Base-by-base conservation (phyloP, 1,140 invertebrate species). In the Aphis craccivora region DNA sequence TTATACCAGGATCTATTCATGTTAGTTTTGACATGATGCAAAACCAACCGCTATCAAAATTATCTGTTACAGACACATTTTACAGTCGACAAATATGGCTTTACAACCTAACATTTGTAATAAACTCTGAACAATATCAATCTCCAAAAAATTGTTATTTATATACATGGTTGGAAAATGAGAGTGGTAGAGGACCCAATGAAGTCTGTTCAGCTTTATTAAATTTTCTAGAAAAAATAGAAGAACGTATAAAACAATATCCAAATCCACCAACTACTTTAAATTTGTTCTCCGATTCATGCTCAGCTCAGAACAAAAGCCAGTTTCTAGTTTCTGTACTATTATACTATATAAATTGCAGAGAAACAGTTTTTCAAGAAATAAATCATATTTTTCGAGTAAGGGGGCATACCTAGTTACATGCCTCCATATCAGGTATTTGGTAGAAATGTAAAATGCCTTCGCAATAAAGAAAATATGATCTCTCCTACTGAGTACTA, bases 31-130 rank as follows among this genome's bases (percentile, higher is more conserved):
- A 94, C 53, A 93, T 94, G 92, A 91, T 94, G 84, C 93, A 94
- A 84, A 93, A 93, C n/a, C 93, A 94, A 83, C 93, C 91, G 18
- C 89, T 94, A 23, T 93, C 93, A 7, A 94, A 94, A 91, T 83
- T 93, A 22, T 67, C 91, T 48, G 90, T 94, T 48, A 76, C 81
- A n/a, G 94, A 48, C 5, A 48, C 48, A 43, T 94, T 91, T 94
- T 95, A 95, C 87, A 94, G 93, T n/a, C 51, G 94, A n/a, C 95
- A 95, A 93, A 89, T 95, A 20, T 94, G 94, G 93, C 93, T 95
- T 35, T 95, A 94, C 76, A 95, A 95, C 93, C 95, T 95, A 89
- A 94, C 94, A 22, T 94, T 95, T 40, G 94, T 95, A 30, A 86
- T 93, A 86, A 94, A 94, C 53, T 86, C 94, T 43, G 67, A 55